Evolutionary conservation across 92 coral and sea anemone genomes (phyloP).

Genomic region (Phenganax marumi): DNA sequence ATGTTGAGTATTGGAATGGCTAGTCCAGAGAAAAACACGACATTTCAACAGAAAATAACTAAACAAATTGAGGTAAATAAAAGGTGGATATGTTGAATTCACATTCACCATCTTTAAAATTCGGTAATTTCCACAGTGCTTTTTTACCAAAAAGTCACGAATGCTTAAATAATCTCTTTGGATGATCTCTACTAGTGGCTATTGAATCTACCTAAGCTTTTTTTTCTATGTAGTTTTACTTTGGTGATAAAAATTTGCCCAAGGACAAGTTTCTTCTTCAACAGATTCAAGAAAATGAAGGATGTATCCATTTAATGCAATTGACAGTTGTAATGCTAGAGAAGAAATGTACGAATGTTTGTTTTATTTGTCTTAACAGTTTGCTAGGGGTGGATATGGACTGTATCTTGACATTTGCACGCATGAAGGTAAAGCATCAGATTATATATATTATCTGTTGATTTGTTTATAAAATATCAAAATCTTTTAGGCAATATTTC

Average conservation of each 20-base stretch:
- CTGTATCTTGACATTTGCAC: conserved; percentile 75
- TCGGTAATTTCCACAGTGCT: not conserved
- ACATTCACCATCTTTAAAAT: not conserved
- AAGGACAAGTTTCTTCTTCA: conserved; percentile 83
- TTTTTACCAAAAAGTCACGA: not conserved
- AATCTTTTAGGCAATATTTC: conserved; percentile 53
- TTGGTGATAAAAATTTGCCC: conserved; percentile 91
- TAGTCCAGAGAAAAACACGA: conserved; percentile 13
- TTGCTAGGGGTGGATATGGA: conserved; percentile 77
- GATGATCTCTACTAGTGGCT: not conserved
- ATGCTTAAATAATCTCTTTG: not conserved
- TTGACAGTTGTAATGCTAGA: not conserved
- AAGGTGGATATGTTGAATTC: not conserved
- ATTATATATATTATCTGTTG: not conserved
- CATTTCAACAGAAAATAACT: conserved; percentile 67
- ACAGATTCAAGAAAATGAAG: conserved; percentile 78
- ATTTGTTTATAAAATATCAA: not conserved
- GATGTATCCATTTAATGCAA: conserved; percentile 74
- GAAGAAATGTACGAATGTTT: not conserved
- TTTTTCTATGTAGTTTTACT: conserved; percentile 70
- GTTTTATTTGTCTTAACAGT: conserved; percentile 15
- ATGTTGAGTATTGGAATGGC: not conserved
- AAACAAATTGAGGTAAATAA: conserved; percentile 81
- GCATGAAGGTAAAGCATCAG: conserved; percentile 63
- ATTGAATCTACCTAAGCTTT: not conserved